Base-by-base conservation (phyloP, 2,113 vertebrate genomes). In the Phylloscopus whistleri region DNA sequence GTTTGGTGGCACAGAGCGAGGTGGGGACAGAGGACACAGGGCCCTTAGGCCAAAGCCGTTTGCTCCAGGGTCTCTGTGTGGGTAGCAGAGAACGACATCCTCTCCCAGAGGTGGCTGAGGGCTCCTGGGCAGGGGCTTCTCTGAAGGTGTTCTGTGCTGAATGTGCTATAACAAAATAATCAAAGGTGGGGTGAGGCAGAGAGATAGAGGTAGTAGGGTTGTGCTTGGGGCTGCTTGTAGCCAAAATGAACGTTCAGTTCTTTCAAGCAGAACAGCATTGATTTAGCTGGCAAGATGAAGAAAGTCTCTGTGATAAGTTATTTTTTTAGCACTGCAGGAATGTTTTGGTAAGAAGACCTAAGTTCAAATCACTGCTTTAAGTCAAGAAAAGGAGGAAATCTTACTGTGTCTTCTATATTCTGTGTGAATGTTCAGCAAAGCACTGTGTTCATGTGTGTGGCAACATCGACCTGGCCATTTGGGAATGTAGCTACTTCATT, bases 1-100 rank as follows among this genome's bases (percentile, higher is more conserved):
- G 37, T 56, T 74, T 21, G 39, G 51, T 49, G 28, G 9, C 1
- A 0, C 14, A 35, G 33, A n/a, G 17, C 0, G 0, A 60, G 56
- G 27, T 11, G 63, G 3, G 1, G 1, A 49, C 1, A 27, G 69
- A 63, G 43, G 11, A 64, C 17, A 43, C 39, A 3, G 0, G 1
- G 19, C 35, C 55, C 41, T 37, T 9, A 37, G 46, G 63, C 14
- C 58, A 69, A 56, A 76, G 9, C 2, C 0, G 0, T 10, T 37
- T 67, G 2, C 31, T 78, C 23, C 58, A 52, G 27, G 17, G 4
- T 72, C 27, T 66, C 31, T 44, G 23, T 49, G 22, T 2, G 9
- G 56, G 16, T 21, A 55, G 8, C 31, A 21, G 28, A 33, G 27
- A 84, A 74, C 9, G 5, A 26, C 1, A 3, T n/a, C 35, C 20